Conservation (phyloP, 2,888 invertebrate species). For the Empis livida region DNA sequence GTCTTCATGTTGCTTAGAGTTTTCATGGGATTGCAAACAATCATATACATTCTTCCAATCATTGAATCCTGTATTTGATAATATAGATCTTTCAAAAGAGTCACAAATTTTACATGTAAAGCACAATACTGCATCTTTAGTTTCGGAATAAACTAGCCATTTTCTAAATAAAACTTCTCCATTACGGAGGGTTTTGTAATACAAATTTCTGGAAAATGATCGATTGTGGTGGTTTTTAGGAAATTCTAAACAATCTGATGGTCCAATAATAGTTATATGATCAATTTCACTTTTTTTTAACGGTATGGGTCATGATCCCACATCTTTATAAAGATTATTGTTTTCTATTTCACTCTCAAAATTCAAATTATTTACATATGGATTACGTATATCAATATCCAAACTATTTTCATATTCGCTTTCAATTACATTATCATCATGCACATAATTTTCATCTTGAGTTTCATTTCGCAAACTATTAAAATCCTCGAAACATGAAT, state of each 20-base stretch:
- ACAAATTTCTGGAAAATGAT: constrained; percentile 1
- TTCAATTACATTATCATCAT: background rate
- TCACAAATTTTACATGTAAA: constrained; percentile 1
- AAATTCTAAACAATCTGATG: background rate
- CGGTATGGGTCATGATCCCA: background rate
- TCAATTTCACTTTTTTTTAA: background rate
- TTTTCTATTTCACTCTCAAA: background rate
- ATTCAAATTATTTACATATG: background rate
- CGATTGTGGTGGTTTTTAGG: background rate
- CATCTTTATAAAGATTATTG: constrained; percentile 1
- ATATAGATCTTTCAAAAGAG: background rate
- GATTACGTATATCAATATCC: background rate
- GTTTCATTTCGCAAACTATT: background rate
- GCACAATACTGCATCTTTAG: background rate
- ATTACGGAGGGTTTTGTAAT: background rate
- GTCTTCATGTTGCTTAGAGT: background rate
- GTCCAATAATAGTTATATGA: background rate
- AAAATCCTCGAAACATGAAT: background rate
- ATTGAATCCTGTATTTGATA: constrained; percentile 1
- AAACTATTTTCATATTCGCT: background rate
- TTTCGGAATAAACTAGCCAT: background rate
- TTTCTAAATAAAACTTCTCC: background rate
- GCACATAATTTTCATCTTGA: background rate
- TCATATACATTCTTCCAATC: constrained; percentile 1
- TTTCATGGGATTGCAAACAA: constrained; percentile 1